Percentiles rank a stretch among this genome's conserved stretches.
These are phyloP conservation scores for Charanyca ferruginea DNA, from an alignment of 2,888 invertebrate species.

Conservation along the genomic window DNA sequence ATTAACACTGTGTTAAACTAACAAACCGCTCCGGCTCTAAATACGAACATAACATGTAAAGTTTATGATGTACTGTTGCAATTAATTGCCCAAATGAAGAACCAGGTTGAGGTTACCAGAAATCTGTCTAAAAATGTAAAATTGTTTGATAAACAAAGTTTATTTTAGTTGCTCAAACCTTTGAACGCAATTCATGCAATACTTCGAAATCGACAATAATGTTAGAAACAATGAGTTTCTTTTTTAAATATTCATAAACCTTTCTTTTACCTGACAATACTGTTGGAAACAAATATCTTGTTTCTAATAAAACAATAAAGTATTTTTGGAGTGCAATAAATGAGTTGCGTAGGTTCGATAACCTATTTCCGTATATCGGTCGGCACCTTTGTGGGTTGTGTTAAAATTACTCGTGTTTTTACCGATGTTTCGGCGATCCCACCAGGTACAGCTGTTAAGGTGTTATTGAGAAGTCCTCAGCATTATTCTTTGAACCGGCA, in stretches of 20 bases:
- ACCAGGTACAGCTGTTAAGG: conserved; percentile 74
- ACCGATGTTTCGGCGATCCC: conserved; percentile 35
- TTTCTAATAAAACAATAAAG: conserved; percentile 76
- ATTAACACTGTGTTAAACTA: conserved; percentile 71
- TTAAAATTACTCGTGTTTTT: conserved; percentile 70
- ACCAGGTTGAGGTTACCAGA: conserved; percentile 37
- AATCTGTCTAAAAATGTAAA: conserved; percentile 24
- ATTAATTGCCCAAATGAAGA: conserved; percentile 48
- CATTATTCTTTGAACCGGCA: conserved; percentile 68
- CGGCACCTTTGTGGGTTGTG: conserved; percentile 71
- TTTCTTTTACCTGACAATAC: conserved; percentile 39
- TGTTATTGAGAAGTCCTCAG: conserved; percentile 81
- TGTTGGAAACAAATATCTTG: conserved; percentile 43
- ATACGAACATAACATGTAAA: conserved; percentile 58
- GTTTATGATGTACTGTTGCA: conserved; percentile 58
- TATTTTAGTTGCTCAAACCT: conserved; percentile 27
- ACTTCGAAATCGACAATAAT: conserved; percentile 24
- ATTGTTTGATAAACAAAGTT: conserved; percentile 7
- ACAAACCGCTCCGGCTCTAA: conserved; percentile 65
- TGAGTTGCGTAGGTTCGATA: conserved; percentile 71
- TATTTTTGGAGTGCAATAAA: conserved; percentile 67
- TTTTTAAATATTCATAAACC: conserved; percentile 52
- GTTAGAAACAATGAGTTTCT: conserved; percentile 39
- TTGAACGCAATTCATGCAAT: conserved; percentile 40
- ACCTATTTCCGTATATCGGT: conserved; percentile 76